These are phyloP conservation scores for Gallinago solitaria DNA, from an alignment of 2,797 vertebrate species.

Conservation along the genomic window DNA sequence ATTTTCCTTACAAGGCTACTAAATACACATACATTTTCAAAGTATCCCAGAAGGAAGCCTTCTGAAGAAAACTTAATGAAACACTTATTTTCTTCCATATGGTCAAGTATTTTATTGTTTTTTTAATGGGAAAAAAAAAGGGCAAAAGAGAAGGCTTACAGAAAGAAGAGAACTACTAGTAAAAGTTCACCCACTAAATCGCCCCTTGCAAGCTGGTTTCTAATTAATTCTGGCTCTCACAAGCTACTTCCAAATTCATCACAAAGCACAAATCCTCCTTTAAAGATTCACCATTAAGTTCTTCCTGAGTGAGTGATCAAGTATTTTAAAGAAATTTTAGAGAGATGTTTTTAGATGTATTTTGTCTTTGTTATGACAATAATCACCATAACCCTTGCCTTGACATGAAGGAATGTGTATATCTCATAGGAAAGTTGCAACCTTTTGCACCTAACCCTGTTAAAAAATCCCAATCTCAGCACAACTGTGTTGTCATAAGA, in stretches of 20 bases:
- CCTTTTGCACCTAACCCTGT: slow-evolving; percentile 28
- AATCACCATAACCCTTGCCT: not conserved
- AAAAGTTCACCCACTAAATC: not conserved
- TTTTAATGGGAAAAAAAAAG: not conserved
- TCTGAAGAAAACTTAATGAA: not conserved
- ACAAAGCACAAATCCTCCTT: not conserved
- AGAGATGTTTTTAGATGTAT: not conserved
- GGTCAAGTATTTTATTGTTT: not conserved
- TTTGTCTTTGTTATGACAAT: slow-evolving; percentile 29
- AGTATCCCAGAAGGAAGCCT: not conserved
- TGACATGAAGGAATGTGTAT: not conserved
- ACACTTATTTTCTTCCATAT: not conserved
- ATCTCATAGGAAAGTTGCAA: slow-evolving; percentile 52
- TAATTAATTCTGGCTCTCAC: slow-evolving; percentile 34
- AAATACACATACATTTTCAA: not conserved
- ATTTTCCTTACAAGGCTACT: not conserved
- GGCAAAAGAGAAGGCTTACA: not conserved
- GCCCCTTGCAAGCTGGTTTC: not conserved
- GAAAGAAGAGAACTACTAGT: not conserved
- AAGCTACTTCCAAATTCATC: slow-evolving; percentile 49
- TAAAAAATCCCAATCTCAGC: slow-evolving; percentile 40
- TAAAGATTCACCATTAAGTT: not conserved
- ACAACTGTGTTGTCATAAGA: slow-evolving; percentile 17
- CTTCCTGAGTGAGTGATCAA: not conserved
- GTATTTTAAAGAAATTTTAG: not conserved